Evolutionary conservation across 2,888 invertebrate species (phyloP).

Genomic region (Drosophila hamatofila): DNA sequence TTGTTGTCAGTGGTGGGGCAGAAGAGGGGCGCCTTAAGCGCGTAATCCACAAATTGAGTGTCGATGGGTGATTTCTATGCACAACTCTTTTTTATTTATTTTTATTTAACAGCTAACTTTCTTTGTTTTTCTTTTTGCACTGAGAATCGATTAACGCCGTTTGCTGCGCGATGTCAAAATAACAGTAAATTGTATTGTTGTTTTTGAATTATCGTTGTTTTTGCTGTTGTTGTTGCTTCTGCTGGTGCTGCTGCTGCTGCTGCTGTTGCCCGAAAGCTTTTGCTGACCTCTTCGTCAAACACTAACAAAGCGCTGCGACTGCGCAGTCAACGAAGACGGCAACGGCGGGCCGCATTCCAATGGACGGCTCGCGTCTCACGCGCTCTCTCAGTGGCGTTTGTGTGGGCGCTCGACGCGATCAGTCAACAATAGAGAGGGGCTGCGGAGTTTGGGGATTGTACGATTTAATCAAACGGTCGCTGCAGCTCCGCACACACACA

Average conservation of each 20-base stretch:
- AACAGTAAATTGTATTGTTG: slow-evolving; percentile 63
- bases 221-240: slow-evolving; percentile 31
- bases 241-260: slow-evolving; percentile 18
- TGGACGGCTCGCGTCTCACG: slow-evolving; percentile 35
- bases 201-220: slow-evolving; percentile 46
- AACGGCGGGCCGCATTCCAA: slow-evolving; percentile 71
- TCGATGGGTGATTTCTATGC: slow-evolving; percentile 27
- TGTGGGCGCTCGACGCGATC: slow-evolving; percentile 50
- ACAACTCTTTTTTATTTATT: slow-evolving; percentile 27
- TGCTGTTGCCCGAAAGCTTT: slow-evolving; percentile 40
- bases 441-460: slow-evolving; percentile 39
- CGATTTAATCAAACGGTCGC: slow-evolving; percentile 74
- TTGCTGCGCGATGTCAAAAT: slow-evolving; percentile 41
- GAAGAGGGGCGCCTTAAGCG: slow-evolving; percentile 34
- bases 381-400: slow-evolving; percentile 56
- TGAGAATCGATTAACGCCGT: slow-evolving; percentile 41
- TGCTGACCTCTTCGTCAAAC: slow-evolving; percentile 73
- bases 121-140: slow-evolving; percentile 44
- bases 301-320: slow-evolving; percentile 72
- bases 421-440: slow-evolving; percentile 10
- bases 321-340: slow-evolving; percentile 69
- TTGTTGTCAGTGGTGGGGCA: slow-evolving; percentile 21
- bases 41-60: slow-evolving; percentile 56
- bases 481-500: slow-evolving; percentile 38
- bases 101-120: slow-evolving; percentile 32